Conservation (phyloP, 2,797 vertebrate species). For the Poeciliopsis presidionis region DNA sequence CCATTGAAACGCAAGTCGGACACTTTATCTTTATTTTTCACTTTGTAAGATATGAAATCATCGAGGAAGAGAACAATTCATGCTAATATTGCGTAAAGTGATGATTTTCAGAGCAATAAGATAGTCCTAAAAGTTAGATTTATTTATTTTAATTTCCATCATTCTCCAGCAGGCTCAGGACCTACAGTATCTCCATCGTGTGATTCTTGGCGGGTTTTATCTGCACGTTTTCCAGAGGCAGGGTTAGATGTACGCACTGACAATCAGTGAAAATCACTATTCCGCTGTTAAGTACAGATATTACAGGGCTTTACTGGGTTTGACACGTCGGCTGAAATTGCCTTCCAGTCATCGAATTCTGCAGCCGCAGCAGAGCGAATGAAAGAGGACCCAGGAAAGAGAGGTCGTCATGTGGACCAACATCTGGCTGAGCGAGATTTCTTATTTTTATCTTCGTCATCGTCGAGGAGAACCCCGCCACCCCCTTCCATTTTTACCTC, state of each 20-base stretch:
- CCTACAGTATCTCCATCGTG: background rate
- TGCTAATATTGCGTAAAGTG: background rate
- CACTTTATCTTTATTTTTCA: background rate
- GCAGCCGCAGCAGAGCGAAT: slow-evolving; percentile 44
- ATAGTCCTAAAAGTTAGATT: background rate
- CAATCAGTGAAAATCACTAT: slow-evolving; percentile 8
- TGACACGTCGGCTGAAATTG: slow-evolving; percentile 30
- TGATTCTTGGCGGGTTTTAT: background rate
- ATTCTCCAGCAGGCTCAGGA: background rate
- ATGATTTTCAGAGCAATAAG: background rate
- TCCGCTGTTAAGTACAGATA: slow-evolving; percentile 24
- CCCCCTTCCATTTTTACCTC: background rate
- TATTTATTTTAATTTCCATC: background rate
- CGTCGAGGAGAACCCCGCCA: slow-evolving; percentile 44
- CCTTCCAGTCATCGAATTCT: slow-evolving; percentile 18
- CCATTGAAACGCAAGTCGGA: background rate
- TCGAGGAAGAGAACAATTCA: background rate
- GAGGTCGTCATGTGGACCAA: slow-evolving; percentile 34
- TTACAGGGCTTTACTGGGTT: slow-evolving; percentile 5
- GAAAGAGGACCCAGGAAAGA: slow-evolving; percentile 21
- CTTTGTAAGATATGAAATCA: background rate
- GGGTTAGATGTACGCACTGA: background rate
- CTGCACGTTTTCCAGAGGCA: background rate
- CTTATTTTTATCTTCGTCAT: slow-evolving; percentile 55
- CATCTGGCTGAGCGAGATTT: slow-evolving; percentile 38